A percentile compares a stretch with the other conserved stretches of the same genome.
Conservation (phyloP, 2,888 invertebrate species). For the Rhingia campestris region DNA sequence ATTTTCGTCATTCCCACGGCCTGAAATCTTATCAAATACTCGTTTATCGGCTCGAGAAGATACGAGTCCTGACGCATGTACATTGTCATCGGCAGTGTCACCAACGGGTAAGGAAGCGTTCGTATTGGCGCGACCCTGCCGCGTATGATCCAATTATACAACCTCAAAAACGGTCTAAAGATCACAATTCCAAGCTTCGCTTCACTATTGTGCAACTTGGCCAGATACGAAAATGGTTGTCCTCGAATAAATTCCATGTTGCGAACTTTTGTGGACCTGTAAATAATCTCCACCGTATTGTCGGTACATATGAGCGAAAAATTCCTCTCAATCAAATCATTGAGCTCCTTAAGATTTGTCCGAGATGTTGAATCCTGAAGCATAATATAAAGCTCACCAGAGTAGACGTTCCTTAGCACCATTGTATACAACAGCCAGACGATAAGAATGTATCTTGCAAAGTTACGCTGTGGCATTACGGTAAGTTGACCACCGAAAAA, state of each 20-base stretch:
- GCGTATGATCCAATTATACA: slow-evolving; percentile 75
- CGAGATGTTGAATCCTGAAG: slow-evolving; percentile 78
- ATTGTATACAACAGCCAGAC: slow-evolving; percentile 79
- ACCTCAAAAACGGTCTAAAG: slow-evolving; percentile 66
- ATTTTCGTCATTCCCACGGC: slow-evolving; percentile 76
- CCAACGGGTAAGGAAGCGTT: slow-evolving; percentile 75
- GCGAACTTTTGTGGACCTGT: slow-evolving; percentile 4
- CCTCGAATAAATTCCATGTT: slow-evolving; percentile 9
- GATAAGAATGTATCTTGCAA: slow-evolving; percentile 79
- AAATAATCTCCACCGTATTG: slow-evolving; percentile 18
- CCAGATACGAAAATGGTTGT: slow-evolving; percentile 19
- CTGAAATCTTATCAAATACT: slow-evolving; percentile 77
- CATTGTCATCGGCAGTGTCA: slow-evolving; percentile 77
- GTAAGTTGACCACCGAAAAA: slow-evolving; percentile 77
- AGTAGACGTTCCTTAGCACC: slow-evolving; percentile 78
- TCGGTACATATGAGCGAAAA: slow-evolving; percentile 74
- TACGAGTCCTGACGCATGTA: slow-evolving; percentile 79
- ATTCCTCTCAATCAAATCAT: slow-evolving; percentile 76
- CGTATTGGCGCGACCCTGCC: slow-evolving; percentile 44
- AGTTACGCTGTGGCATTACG: slow-evolving; percentile 77
- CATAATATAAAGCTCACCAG: slow-evolving; percentile 78
- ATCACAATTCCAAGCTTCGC: slow-evolving; percentile 65
- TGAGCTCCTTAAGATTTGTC: slow-evolving; percentile 72
- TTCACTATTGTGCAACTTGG: slow-evolving; percentile 57
- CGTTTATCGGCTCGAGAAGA: slow-evolving; percentile 75